phyloP scores from a whole-genome alignment of 2,888 invertebrate species.

The Zaprionus obscuricornis region DNA sequence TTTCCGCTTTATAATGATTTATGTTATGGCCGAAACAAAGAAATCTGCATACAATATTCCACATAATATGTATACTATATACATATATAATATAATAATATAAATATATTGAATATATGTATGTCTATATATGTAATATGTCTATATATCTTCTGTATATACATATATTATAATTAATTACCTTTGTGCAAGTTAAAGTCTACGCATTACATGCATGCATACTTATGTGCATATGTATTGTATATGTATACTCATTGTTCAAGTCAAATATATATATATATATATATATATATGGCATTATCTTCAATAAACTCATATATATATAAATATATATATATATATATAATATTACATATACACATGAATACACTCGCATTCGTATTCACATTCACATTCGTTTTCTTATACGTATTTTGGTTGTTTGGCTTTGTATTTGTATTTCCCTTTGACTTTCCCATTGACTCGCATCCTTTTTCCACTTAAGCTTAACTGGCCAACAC shows the following conservation, averaged over 20 bases:
- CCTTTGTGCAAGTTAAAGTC: conserved; percentile 30
- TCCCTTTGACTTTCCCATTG: conserved; percentile 36
- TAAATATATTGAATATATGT: no score
- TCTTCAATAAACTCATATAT: no score
- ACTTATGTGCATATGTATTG: not conserved
- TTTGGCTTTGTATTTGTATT: no score
- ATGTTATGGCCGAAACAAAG: conserved; percentile 58
- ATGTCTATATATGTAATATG: no score
- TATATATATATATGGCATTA: conserved; percentile 18
- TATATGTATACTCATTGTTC: conserved; percentile 34
- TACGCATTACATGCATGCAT: not conserved
- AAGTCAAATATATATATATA: conserved; percentile 25
- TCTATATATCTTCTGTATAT: no score
- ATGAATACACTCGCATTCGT: no score
- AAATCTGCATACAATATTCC: conserved; percentile 57
- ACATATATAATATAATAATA: no score
- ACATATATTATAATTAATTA: conserved; percentile 65
- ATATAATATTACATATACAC: no score
- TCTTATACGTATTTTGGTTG: no score
- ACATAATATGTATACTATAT: conserved; percentile 7
- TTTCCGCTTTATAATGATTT: conserved; percentile 62
- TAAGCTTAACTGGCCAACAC: conserved; percentile 57
- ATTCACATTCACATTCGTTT: no score
- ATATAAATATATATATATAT: conserved; percentile 2
- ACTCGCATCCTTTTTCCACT: conserved; percentile 48